A percentile compares a stretch with the other conserved stretches of the same genome.
phyloP scores from a whole-genome alignment of 2,888 invertebrate genomes.

The Allolobophora icterica region DNA sequence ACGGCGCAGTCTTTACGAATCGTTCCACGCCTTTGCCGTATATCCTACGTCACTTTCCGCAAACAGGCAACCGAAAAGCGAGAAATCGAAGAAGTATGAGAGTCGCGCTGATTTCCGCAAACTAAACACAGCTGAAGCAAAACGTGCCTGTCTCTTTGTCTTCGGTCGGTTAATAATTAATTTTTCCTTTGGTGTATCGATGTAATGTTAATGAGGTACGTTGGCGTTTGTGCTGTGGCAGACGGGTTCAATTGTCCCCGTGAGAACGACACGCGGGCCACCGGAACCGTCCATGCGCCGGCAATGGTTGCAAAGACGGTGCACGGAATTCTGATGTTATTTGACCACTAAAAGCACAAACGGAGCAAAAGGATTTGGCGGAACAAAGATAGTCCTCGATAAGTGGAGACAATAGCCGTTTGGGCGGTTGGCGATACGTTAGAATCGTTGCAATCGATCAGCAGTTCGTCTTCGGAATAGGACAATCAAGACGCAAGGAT shows the following conservation, averaged over 20 bases:
- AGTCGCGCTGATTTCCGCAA: not conserved
- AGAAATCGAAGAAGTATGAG: not conserved
- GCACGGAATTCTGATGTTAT: not conserved
- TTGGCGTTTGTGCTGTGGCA: too few species aligned
- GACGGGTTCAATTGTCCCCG: slow-evolving; percentile 17
- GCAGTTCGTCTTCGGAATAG: not conserved
- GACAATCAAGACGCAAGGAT: not conserved
- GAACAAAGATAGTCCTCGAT: not conserved
- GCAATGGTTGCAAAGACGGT: not conserved
- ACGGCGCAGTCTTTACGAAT: not conserved
- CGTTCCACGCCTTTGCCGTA: not conserved
- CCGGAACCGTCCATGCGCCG: not conserved
- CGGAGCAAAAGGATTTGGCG: not conserved
- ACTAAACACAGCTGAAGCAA: not conserved
- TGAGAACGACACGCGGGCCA: not conserved
- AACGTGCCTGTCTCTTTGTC: not conserved
- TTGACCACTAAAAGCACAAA: not conserved
- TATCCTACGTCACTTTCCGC: not conserved
- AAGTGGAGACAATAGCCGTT: not conserved
- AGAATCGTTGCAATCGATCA: not conserved
- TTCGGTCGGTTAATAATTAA: not conserved
- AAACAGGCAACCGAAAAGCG: not conserved
- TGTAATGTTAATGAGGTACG: not conserved
- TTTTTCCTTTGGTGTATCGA: not conserved
- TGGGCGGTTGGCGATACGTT: not conserved